Percentiles rank a stretch among this genome's conserved stretches.
These are phyloP conservation scores for Pammene fasciana DNA, from an alignment of 2,888 invertebrate genomes.

Conservation along the genomic window DNA sequence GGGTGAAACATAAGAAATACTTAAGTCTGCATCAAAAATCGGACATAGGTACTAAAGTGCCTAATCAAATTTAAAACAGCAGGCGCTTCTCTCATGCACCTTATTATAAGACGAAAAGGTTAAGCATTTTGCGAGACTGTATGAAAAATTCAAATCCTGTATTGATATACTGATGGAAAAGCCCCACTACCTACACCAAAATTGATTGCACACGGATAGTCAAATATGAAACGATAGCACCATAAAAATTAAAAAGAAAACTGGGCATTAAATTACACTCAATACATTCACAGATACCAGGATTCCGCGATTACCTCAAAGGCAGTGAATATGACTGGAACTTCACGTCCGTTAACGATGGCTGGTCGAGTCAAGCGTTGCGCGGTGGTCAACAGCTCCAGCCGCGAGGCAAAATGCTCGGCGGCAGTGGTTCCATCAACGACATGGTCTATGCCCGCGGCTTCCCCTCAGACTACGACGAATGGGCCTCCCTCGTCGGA, in stretches of 20 bases:
- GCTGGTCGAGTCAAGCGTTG: conserved; percentile 61
- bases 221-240: neutral
- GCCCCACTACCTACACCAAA: too few relatives aligned
- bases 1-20: too few relatives aligned
- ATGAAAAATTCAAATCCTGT: too few relatives aligned
- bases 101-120: too few relatives aligned
- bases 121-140: too few relatives aligned
- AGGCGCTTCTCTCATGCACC: too few relatives aligned
- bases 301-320: conserved; percentile 56
- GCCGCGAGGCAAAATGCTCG: conserved; percentile 70
- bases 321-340: conserved; percentile 68
- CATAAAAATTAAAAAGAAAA: neutral
- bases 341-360: conserved; percentile 63
- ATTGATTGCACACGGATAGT: too few relatives aligned
- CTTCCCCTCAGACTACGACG: conserved; percentile 67
- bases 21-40: too few relatives aligned
- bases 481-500: conserved; percentile 63
- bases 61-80: too few relatives aligned
- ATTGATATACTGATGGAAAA: too few relatives aligned
- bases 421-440: conserved; percentile 70
- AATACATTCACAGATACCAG: conserved; percentile 61
- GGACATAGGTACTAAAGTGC: too few relatives aligned
- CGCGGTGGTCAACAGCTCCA: conserved; percentile 59
- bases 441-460: conserved; percentile 75
- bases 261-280: neutral